A percentile compares a stretch with the other conserved stretches of the same genome.
These are phyloP conservation scores for Casuarius casuarius DNA, from an alignment of 2,113 vertebrate genomes.

Conservation along the genomic window DNA sequence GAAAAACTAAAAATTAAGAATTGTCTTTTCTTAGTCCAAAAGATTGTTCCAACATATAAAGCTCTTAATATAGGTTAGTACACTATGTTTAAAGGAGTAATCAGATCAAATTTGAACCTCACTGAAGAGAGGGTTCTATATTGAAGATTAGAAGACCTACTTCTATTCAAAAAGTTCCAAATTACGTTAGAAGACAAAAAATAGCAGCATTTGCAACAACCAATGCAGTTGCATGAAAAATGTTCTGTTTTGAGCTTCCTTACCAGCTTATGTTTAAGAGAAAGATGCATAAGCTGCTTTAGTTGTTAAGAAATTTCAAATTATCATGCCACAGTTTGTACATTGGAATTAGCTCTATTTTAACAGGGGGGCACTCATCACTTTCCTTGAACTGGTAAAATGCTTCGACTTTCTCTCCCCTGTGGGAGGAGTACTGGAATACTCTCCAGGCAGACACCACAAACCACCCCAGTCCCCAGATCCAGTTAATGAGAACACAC, in stretches of 20 bases:
- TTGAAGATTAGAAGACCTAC: background rate
- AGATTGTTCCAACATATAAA: background rate
- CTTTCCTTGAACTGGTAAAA: background rate
- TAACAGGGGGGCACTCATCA: background rate
- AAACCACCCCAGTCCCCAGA: background rate
- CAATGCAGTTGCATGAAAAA: background rate
- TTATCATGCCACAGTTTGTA: background rate
- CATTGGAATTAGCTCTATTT: background rate
- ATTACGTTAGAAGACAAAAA: background rate
- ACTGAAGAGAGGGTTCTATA: background rate
- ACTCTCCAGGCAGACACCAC: background rate
- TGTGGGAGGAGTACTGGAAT: background rate
- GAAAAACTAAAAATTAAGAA: background rate
- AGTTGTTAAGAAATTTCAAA: background rate
- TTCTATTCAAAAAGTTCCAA: background rate
- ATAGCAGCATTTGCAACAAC: background rate
- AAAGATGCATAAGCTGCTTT: fast-evolving
- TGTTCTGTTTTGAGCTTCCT: background rate
- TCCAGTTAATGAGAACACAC: background rate
- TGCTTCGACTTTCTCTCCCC: background rate
- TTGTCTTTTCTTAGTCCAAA: background rate
- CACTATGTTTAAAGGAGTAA: background rate
- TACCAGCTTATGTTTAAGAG: background rate
- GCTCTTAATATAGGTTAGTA: background rate
- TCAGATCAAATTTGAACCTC: background rate